Conservation (phyloP, 1,140 invertebrate genomes). For the Papilio dardanus region DNA sequence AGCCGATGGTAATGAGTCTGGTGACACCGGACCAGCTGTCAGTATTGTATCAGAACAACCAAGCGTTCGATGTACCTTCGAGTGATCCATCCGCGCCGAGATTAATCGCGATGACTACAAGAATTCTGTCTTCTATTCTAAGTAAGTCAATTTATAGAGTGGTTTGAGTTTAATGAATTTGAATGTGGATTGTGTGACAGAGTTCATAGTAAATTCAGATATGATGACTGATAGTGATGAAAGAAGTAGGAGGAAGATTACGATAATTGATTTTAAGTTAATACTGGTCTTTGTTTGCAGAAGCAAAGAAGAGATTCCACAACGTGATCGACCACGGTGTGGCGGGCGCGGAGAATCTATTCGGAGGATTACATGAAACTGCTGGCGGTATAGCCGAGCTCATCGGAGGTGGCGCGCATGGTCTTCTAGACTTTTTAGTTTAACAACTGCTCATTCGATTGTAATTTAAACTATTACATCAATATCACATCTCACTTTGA, state of each 20-base stretch:
- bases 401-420: constrained; percentile 2
- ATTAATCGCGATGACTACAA: constrained; percentile 9
- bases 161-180: not conserved
- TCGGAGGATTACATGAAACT: not conserved
- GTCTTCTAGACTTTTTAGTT: constrained; percentile 1
- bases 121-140: constrained; percentile 13
- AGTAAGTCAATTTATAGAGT: not conserved
- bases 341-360: not conserved
- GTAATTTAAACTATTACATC: not conserved
- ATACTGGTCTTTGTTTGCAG: not conserved
- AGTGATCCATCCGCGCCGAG: not conserved
- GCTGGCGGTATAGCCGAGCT: not conserved
- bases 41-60: not conserved
- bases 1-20: not conserved
- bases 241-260: too few species aligned
- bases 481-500: not conserved
- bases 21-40: not conserved
- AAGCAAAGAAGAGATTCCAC: constrained; percentile 22
- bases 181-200: too few species aligned
- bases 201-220: too few species aligned
- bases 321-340: constrained; percentile 9
- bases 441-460: not conserved
- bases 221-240: not conserved
- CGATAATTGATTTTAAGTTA: too few species aligned
- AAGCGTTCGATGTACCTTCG: not conserved